Base-by-base conservation (phyloP, 1,140 invertebrate species). In the Drosophila navojoa region DNA sequence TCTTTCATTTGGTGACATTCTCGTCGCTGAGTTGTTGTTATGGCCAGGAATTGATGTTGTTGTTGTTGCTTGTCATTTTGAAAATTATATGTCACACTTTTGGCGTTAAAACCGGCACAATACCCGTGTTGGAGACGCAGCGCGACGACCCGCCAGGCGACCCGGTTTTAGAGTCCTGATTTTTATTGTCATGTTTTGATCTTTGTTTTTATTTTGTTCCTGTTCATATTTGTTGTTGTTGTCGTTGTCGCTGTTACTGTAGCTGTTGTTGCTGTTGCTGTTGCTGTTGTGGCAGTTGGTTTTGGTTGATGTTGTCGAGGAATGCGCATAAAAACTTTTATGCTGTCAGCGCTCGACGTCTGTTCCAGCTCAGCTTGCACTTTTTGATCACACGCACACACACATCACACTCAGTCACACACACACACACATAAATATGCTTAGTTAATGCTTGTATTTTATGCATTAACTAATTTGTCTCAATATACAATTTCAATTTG, bases 101-200 rank as follows among this genome's bases (percentile, higher is more conserved):
- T 86, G 82, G 82, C 82, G 82, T 86, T 86, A 86, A 86, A 87
- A 82, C 78, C 81, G 82, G 82, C 82, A 86, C 82, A 86, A 84
- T 82, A 79, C 82, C 78, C 66, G 68, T 3, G 45, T 7, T 11
- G 53, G 11, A 15, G 50, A 55, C 19, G 22, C 22, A 58, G 40
- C 22, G 25, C 38, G 62, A 60, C 58, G 63, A 73, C 71, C 57
- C 47, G 64, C 44, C 75, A 59, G 42, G 58, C 80, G 78, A 87
- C 81, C 82, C 76, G 82, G 79, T 87, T 86, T 73, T 38, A 79
- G 76, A 87, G 82, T 86, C 82, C 82, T 86, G 82, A 86, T 82
- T 86, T 86, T 86, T 86, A 87, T 86, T 87, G 82, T 86, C 82
- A 86, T 86, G 82, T 87, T 86, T 86, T 86, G 82, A 86, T 86